phyloP scores from a whole-genome alignment of 2,888 invertebrate species.

The Caenorhabditis japonica region DNA sequence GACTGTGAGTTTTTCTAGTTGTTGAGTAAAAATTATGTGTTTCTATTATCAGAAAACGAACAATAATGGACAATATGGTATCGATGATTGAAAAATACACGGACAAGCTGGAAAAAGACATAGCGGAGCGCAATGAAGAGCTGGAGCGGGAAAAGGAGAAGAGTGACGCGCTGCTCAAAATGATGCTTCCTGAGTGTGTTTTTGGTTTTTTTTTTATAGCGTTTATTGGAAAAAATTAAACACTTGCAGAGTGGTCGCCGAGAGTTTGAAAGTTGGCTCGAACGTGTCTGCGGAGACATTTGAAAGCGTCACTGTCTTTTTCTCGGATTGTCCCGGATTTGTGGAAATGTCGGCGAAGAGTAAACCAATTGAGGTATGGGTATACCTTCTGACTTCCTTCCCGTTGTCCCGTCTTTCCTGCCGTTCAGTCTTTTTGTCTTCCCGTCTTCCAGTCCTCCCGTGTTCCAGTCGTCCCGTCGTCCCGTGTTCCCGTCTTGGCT shows the following conservation, averaged over 20 bases:
- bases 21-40: background rate
- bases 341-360: conserved; percentile 55
- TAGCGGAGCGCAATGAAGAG: conserved; percentile 81
- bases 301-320: conserved; percentile 58
- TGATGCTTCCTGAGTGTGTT: conserved; percentile 63
- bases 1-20: conserved; percentile 44
- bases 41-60: conserved; percentile 77
- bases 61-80: conserved; percentile 97
- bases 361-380: conserved; percentile 53
- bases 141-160: conserved; percentile 95
- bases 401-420: no score
- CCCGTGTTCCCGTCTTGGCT: no score
- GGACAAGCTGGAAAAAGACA: conserved; percentile 83
- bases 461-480: no score
- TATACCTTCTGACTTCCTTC: background rate
- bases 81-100: conserved; percentile 98
- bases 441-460: no score
- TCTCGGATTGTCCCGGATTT: conserved; percentile 66
- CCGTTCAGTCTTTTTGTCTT: no score
- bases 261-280: conserved; percentile 57
- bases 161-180: conserved; percentile 83
- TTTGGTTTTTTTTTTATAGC: background rate
- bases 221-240: background rate
- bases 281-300: conserved; percentile 60
- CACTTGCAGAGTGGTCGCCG: conserved; percentile 58